Evolutionary conservation across 1,140 invertebrate genomes (phyloP).

Genomic region (Lutraria rhynchaena): DNA sequence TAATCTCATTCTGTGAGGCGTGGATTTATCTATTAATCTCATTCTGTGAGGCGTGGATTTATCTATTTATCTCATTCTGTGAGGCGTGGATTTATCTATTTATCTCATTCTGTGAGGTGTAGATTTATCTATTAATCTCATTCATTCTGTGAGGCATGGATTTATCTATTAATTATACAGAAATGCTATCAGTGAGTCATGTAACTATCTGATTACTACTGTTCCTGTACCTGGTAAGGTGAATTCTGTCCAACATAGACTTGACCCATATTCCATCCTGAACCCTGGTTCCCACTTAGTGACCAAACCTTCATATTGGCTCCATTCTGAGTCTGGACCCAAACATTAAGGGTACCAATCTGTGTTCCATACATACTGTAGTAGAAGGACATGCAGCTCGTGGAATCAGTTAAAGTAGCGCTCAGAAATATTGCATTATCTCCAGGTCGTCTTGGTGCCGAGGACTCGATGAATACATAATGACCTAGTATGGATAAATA

Average conservation of each 20-base stretch:
- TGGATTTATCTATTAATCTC: no score
- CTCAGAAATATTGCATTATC: slow-evolving; percentile 75
- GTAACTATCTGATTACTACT: no score
- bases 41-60: no score
- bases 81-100: no score
- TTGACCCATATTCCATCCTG: slow-evolving; percentile 62
- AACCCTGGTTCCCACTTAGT: slow-evolving; percentile 68
- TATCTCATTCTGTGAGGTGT: no score
- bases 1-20: no score
- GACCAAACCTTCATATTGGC: slow-evolving; percentile 57
- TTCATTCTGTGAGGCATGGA: no score
- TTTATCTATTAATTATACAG: no score
- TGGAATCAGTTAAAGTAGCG: slow-evolving; percentile 58
- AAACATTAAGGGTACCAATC: slow-evolving; percentile 69
- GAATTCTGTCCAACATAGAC: slow-evolving; percentile 56
- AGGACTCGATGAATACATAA: slow-evolving; percentile 78
- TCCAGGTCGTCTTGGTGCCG: slow-evolving; percentile 67
- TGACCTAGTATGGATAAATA: slow-evolving; percentile 58
- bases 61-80: no score
- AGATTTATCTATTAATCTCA: no score
- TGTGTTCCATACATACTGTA: slow-evolving; percentile 79
- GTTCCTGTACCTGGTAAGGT: slow-evolving; percentile 64
- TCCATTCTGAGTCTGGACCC: slow-evolving; percentile 21
- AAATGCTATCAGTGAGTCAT: no score
- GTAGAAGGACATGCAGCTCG: slow-evolving; percentile 73